phyloP scores from a whole-genome alignment of 2,113 vertebrate genomes.

The Agapornis roseicollis region DNA sequence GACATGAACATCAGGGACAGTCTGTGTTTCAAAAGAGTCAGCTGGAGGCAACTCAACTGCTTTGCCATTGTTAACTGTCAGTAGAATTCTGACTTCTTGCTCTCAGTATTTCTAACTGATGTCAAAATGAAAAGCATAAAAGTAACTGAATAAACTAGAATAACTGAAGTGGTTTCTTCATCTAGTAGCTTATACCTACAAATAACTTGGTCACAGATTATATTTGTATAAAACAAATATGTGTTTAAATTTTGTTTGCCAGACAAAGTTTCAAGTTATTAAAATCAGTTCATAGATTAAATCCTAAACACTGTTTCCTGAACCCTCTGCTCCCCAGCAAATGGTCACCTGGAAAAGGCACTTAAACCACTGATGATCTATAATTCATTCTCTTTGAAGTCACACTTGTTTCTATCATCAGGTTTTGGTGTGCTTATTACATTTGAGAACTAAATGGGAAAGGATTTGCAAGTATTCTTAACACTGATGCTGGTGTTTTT shows the following conservation, averaged over 20 bases:
- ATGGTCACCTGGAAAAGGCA: neutral
- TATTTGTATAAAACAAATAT: neutral
- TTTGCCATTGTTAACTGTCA: slow-evolving; percentile 6
- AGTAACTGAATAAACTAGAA: neutral
- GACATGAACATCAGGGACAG: slow-evolving; percentile 31
- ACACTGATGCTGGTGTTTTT: neutral
- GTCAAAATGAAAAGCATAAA: neutral
- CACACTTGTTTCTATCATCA: neutral
- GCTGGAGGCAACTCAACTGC: neutral
- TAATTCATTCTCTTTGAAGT: neutral
- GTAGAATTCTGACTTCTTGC: neutral
- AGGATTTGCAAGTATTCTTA: neutral
- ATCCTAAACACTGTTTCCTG: neutral
- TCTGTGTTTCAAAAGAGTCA: neutral
- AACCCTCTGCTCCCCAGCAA: neutral
- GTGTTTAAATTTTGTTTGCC: neutral
- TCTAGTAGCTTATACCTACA: neutral
- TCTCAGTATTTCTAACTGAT: neutral
- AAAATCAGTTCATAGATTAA: neutral
- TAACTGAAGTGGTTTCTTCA: neutral
- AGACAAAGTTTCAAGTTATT: neutral
- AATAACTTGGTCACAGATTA: neutral
- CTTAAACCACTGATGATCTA: accelerated
- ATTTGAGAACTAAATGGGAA: neutral
- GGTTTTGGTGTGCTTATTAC: neutral